Base-by-base conservation (phyloP, 2,888 invertebrate genomes). In the Hemicrepidius hirtus region DNA sequence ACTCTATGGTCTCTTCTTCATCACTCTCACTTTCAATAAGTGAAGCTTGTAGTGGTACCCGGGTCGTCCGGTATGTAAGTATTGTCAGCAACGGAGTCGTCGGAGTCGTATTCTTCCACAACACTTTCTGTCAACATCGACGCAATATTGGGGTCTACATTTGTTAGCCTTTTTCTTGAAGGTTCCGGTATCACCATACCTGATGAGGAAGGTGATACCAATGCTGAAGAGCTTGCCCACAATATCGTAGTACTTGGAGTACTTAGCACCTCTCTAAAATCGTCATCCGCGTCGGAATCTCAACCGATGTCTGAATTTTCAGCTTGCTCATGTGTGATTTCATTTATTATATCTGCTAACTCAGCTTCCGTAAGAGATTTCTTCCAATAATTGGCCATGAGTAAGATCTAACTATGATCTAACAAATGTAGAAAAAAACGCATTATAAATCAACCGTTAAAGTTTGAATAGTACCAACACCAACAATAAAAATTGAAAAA, bases 291-390 rank as follows among this genome's bases (percentile, higher is more conserved):
- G 35, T 65, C 50, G 4, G 62, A 44, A 44, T 62, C 62, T 5
- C 62, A 44, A 44, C 24, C 65, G 3, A 65, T 24, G 35, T 65
- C 65, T 7, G 53, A 65, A 53, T 53, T 37, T 55, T 65, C 40
- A 2, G 65, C 53, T 18, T 53, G 53, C 9, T 65, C 53, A 13
- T 66, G 24, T n/a, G 66, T 24, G 24, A 65, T 65, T 49, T 49
- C 21, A 4, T 21, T 6, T 3, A 49, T 20, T 10, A 21, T 3
- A 3, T 9, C 13, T 3, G 3, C 49, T 49, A 49, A 49, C 21
- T 49, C 49, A 20, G 20, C 21, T 5, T 49, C 21, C 4, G 49
- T 12, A 12, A 40, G n/a, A 40, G 40, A 3, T 40, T 40, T 40
- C n/a, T 40, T 40, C 40, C 40, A 40, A 40, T 12, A 40, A 40